These are phyloP conservation scores for Cremastinae sp. DNA, from an alignment of 2,888 invertebrate genomes.

Conservation along the genomic window DNA sequence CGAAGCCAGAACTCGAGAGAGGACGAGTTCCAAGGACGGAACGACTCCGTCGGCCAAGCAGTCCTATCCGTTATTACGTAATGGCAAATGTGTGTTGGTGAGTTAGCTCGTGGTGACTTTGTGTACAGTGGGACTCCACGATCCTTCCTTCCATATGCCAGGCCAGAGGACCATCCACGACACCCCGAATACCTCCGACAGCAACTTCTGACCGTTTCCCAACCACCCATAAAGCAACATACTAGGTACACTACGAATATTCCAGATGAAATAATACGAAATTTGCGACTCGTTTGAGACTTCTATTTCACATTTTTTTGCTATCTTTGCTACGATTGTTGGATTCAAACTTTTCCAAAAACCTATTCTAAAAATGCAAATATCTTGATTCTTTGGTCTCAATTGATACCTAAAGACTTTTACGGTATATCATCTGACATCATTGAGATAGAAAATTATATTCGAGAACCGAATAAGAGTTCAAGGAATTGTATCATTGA, in stretches of 20 bases:
- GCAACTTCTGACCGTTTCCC: conserved; percentile 49
- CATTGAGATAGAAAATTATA: not conserved
- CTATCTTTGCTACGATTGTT: not conserved
- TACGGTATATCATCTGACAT: not conserved
- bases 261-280: conserved; percentile 3
- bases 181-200: conserved; percentile 41
- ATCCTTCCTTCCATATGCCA: conserved; percentile 57
- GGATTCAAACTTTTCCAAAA: not conserved
- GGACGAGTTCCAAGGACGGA: conserved; percentile 49
- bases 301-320: no score
- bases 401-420: not conserved
- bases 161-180: conserved; percentile 56
- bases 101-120: conserved; percentile 58
- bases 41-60: conserved; percentile 71
- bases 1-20: conserved; percentile 47
- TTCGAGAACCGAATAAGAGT: not conserved
- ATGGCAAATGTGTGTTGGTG: conserved; percentile 63
- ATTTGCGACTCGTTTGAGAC: not conserved
- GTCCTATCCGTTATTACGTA: conserved; percentile 76
- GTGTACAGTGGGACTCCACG: conserved; percentile 50
- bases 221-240: not conserved
- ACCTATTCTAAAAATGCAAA: not conserved
- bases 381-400: not conserved
- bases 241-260: conserved; percentile 20
- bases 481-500: no score